phyloP scores from a whole-genome alignment of 2,113 vertebrate genomes.

The Lethenteron reissneri region DNA sequence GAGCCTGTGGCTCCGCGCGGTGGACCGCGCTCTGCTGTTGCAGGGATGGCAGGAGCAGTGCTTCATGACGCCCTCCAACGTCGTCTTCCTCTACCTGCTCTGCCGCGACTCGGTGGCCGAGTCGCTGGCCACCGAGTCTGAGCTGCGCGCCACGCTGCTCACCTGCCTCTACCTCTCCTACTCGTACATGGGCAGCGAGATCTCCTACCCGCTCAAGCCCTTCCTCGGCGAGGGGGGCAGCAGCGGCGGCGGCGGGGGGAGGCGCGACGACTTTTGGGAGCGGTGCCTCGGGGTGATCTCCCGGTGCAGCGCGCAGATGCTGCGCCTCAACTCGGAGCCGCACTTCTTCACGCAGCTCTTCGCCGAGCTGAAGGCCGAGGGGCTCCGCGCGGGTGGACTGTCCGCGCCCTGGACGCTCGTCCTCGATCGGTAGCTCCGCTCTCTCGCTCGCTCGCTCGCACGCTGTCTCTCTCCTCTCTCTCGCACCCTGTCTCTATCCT shows the following conservation, averaged over 20 bases:
- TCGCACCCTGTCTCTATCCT: not conserved
- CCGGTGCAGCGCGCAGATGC: slow-evolving; percentile 75
- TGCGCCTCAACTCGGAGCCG: slow-evolving; percentile 75
- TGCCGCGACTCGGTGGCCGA: slow-evolving; percentile 55
- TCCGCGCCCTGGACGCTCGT: not conserved
- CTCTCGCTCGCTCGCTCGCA: not conserved
- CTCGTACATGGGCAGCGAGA: slow-evolving; percentile 95
- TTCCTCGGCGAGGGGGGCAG: slow-evolving; percentile 56
- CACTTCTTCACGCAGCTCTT: slow-evolving; percentile 96
- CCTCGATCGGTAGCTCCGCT: not conserved
- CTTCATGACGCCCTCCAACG: slow-evolving; percentile 81
- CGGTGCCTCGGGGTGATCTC: slow-evolving; percentile 64
- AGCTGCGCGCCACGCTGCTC: slow-evolving; percentile 74
- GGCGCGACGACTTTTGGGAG: slow-evolving; percentile 49
- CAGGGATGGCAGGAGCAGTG: slow-evolving; percentile 96
- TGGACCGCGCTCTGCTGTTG: slow-evolving; percentile 72
- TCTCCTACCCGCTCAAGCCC: slow-evolving; percentile 92
- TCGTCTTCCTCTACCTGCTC: slow-evolving; percentile 88
- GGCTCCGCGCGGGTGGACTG: slow-evolving; percentile 9
- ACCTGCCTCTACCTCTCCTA: slow-evolving; percentile 92
- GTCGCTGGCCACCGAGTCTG: slow-evolving; percentile 36
- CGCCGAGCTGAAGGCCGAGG: slow-evolving; percentile 83
- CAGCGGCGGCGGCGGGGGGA: slow-evolving; percentile 36
- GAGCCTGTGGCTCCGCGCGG: slow-evolving; percentile 79
- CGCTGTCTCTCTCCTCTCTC: not conserved